phyloP scores from a whole-genome alignment of 2,113 vertebrate species.

The Myiozetetes cayanensis region DNA sequence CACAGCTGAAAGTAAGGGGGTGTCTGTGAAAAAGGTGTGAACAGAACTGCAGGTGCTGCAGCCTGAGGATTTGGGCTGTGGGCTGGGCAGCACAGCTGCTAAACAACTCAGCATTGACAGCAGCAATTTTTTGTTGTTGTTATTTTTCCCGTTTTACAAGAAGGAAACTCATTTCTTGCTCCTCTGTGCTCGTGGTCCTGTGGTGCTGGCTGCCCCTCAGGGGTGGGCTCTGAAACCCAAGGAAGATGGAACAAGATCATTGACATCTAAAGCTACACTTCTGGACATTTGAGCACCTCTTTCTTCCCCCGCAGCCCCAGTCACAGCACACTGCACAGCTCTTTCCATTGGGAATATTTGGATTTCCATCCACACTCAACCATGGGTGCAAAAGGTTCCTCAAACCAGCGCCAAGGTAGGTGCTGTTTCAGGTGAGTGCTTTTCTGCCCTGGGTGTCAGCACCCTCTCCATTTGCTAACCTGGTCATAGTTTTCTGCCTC shows the following conservation, averaged over 20 bases:
- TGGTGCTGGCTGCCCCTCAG: neutral
- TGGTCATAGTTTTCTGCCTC: conserved; percentile 90
- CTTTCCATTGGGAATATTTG: accelerated
- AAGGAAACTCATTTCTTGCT: neutral
- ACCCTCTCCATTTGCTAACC: conserved; percentile 46
- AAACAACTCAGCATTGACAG: neutral
- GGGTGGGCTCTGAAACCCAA: no score
- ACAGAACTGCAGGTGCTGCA: neutral
- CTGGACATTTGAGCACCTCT: neutral
- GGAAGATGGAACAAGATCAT: neutral
- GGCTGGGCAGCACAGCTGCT: neutral
- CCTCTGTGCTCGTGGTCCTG: accelerated
- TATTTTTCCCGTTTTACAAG: neutral
- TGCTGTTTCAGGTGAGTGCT: neutral
- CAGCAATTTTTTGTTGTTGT: neutral
- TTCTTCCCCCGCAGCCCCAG: neutral
- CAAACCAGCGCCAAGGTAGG: neutral
- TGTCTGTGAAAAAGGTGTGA: neutral
- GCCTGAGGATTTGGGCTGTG: neutral
- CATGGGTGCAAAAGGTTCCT: neutral
- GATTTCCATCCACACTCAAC: neutral
- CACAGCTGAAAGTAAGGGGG: neutral
- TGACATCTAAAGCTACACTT: neutral
- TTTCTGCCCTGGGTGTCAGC: neutral
- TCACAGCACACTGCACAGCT: neutral